phyloP scores from a whole-genome alignment of 2,888 invertebrate species.

The Orgyia antiqua region DNA sequence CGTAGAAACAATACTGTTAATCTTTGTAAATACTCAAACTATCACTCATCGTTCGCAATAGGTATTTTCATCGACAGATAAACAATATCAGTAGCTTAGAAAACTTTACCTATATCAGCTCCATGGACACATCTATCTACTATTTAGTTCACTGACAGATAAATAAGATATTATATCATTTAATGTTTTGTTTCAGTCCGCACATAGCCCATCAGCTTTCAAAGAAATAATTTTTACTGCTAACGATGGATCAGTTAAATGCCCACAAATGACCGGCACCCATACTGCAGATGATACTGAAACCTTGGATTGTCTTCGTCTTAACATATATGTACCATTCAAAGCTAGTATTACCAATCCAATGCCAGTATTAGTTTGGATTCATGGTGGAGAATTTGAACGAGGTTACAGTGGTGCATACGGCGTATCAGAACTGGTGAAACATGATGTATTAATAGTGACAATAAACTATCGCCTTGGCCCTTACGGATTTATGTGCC shows the following conservation, averaged over 20 bases:
- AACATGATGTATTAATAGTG: conserved; percentile 55
- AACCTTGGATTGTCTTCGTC: conserved; percentile 78
- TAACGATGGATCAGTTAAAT: conserved; percentile 46
- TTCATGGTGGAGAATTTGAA: conserved; percentile 58
- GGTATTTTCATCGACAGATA: not conserved
- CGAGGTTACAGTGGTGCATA: conserved; percentile 47
- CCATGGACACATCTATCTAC: too few species aligned
- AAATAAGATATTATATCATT: not conserved
- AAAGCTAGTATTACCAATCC: conserved; percentile 49
- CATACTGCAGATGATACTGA: conserved; percentile 25
- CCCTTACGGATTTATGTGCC: conserved; percentile 65
- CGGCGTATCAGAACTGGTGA: conserved; percentile 46
- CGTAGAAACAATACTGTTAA: too few species aligned
- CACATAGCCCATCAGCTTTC: conserved; percentile 41
- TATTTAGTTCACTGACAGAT: not conserved
- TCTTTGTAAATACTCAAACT: too few species aligned
- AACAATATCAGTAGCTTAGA: not conserved
- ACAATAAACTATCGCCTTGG: conserved; percentile 66
- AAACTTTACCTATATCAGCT: too few species aligned
- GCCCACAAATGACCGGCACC: conserved; percentile 44
- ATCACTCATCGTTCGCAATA: not conserved
- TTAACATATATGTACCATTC: conserved; percentile 78
- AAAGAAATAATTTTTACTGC: conserved; percentile 52
- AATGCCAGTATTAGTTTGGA: conserved; percentile 62
- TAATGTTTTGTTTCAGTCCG: conserved; percentile 39